A percentile compares a stretch with the other conserved stretches of the same genome.
These are phyloP conservation scores for Apotomis betuletana DNA, from an alignment of 2,888 invertebrate genomes.

Conservation along the genomic window DNA sequence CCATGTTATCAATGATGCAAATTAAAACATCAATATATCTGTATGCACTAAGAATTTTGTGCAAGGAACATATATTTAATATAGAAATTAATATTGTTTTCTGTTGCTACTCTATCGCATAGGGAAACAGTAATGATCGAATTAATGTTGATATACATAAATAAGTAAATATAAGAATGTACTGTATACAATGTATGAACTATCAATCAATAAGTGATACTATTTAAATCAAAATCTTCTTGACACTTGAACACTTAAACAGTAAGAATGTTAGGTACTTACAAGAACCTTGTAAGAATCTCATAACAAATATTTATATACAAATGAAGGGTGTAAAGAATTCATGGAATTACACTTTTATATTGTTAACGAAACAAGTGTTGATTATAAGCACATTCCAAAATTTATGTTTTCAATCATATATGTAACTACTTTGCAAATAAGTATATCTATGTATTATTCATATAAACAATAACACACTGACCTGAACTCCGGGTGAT, in stretches of 20 bases:
- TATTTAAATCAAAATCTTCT: neutral
- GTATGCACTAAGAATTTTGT: no score
- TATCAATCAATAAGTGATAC: no score
- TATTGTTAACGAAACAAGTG: neutral
- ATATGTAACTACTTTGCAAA: neutral
- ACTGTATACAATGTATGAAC: no score
- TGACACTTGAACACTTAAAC: no score
- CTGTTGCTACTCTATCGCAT: no score
- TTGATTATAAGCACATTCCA: neutral
- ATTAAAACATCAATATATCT: no score
- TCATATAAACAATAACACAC: conserved; percentile 46
- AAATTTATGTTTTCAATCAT: neutral
- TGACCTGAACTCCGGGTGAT: conserved; percentile 77
- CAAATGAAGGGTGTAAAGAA: neutral
- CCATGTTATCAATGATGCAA: no score
- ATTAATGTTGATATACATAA: no score
- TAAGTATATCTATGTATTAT: neutral
- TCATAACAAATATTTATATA: neutral
- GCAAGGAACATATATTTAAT: no score
- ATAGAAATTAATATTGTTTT: no score
- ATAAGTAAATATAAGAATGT: no score
- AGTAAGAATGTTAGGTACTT: neutral
- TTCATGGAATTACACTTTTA: neutral
- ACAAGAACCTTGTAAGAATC: conserved; percentile 2
- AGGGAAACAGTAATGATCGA: no score